Conservation (phyloP, 2,797 vertebrate genomes). For the Notolepis coatsorum region DNA sequence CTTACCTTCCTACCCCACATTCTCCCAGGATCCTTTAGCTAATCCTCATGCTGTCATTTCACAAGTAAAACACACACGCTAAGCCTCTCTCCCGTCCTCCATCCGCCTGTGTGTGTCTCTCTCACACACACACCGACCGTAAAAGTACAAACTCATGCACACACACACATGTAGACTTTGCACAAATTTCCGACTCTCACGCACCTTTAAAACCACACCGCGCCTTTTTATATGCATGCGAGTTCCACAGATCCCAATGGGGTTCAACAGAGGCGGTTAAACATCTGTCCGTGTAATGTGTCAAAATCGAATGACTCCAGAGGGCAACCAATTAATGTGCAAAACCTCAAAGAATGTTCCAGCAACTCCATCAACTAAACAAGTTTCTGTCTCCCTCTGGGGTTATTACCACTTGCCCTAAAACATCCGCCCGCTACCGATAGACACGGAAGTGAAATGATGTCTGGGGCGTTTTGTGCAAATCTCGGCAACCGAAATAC, state of each 20-base stretch:
- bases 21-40: neutral
- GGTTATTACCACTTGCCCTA: neutral
- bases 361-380: neutral
- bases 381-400: neutral
- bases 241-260: neutral
- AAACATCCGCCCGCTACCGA: neutral
- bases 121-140: neutral
- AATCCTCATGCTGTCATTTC: constrained; percentile 6
- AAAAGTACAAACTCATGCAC: neutral
- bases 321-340: neutral
- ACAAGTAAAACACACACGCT: constrained; percentile 1
- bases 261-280: neutral
- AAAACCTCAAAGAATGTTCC: neutral
- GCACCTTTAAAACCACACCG: too few relatives aligned
- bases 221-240: too few relatives aligned
- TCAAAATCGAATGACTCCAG: neutral
- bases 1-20: neutral
- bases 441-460: too few relatives aligned
- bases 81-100: neutral
- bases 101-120: too few relatives aligned
- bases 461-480: neutral
- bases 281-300: constrained; percentile 3
- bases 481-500: neutral
- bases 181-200: too few relatives aligned
- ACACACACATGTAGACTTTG: too few relatives aligned